These are phyloP conservation scores for Tetrao urogallus DNA, from an alignment of 2,113 vertebrate genomes.

Conservation along the genomic window DNA sequence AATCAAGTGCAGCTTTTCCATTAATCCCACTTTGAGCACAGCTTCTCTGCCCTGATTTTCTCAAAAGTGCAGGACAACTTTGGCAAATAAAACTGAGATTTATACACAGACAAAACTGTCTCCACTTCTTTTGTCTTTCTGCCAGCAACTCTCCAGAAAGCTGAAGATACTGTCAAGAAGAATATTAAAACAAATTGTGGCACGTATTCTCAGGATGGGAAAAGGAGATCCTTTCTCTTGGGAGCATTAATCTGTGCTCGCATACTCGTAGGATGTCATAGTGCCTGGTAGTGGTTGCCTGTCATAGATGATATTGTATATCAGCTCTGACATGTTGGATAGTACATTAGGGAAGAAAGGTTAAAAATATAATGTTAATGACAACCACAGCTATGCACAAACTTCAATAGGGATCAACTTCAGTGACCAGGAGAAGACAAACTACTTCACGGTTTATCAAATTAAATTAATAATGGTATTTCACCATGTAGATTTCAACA, in stretches of 20 bases:
- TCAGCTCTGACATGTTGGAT: not conserved
- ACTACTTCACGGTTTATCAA: not conserved
- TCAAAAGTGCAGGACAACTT: not conserved
- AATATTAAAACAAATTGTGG: not conserved
- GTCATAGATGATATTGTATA: not conserved
- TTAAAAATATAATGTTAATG: not conserved
- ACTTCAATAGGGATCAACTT: not conserved
- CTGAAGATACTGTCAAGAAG: not conserved
- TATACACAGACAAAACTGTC: not conserved
- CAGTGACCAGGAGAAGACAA: not conserved
- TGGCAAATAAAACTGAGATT: constrained; percentile 11
- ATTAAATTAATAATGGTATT: not conserved
- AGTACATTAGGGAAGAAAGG: not conserved
- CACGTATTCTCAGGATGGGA: not conserved
- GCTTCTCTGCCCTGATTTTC: not conserved
- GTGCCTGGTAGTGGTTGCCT: not conserved
- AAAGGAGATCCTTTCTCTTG: not conserved
- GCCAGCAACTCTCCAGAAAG: not conserved
- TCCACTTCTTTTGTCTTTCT: not conserved
- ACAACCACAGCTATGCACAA: not conserved
- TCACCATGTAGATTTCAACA: not conserved
- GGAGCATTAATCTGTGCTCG: not conserved
- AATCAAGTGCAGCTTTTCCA: not conserved
- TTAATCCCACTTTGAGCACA: not conserved
- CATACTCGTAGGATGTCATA: fast-evolving